These are phyloP conservation scores for Mesopsocus fuscifrons DNA, from an alignment of 2,888 invertebrate genomes.

Conservation along the genomic window DNA sequence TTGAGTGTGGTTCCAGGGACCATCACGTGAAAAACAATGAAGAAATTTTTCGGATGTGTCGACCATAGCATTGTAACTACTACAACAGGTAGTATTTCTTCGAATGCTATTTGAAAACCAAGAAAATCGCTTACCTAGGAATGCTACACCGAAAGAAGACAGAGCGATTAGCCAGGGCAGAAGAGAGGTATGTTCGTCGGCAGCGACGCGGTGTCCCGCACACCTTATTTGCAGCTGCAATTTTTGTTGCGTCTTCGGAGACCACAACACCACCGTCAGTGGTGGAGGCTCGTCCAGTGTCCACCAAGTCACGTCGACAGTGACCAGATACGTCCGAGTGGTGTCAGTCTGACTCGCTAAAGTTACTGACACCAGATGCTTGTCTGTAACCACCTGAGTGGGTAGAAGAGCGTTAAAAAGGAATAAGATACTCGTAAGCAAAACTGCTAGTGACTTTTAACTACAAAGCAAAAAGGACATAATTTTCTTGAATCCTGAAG, in stretches of 20 bases:
- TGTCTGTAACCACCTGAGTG: conserved; percentile 1
- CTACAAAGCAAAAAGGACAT: neutral
- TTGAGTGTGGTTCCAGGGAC: no score
- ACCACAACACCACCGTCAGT: conserved; percentile 2
- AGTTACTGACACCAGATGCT: neutral
- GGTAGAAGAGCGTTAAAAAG: no score
- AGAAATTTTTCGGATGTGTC: no score
- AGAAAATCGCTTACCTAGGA: no score
- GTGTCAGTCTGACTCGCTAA: neutral
- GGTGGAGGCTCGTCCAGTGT: conserved; percentile 4
- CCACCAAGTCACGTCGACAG: conserved; percentile 3
- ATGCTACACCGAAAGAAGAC: no score
- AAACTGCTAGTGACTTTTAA: neutral
- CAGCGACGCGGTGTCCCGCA: neutral
- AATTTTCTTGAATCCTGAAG: no score
- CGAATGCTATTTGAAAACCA: no score
- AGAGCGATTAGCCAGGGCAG: no score
- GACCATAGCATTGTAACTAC: no score
- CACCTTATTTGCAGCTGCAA: neutral
- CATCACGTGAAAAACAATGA: no score
- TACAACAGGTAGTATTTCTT: no score
- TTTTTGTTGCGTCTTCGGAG: neutral
- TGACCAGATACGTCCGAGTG: neutral
- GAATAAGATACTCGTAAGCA: neutral
- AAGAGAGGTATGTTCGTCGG: neutral